Conservation (phyloP, 2,797 vertebrate genomes). For the Salmo trutta region DNA sequence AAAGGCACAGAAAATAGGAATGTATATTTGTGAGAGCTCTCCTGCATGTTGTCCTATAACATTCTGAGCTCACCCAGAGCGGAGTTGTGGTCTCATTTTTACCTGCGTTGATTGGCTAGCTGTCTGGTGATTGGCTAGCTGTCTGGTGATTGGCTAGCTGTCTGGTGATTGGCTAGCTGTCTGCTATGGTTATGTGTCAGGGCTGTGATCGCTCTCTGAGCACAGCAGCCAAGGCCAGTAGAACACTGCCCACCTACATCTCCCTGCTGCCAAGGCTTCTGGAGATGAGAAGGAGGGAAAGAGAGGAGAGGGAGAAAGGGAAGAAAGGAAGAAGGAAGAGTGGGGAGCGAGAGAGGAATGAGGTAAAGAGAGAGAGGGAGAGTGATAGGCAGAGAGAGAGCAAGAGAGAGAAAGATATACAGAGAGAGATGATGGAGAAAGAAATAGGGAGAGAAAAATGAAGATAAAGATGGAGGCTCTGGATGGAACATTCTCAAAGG, state of each 20-base stretch:
- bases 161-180: constrained; percentile 5
- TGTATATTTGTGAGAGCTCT: background rate
- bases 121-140: constrained; percentile 2
- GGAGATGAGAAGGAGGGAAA: background rate
- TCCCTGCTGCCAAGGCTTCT: background rate
- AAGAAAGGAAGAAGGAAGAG: constrained; percentile 18
- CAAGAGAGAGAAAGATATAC: constrained; percentile 18
- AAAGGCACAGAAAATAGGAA: background rate
- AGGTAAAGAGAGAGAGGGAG: constrained; percentile 16
- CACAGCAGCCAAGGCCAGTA: constrained; percentile 11
- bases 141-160: background rate
- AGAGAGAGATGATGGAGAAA: constrained; percentile 1
- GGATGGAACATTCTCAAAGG: constrained; percentile 26
- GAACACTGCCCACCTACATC: background rate
- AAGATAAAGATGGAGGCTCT: constrained; percentile 7
- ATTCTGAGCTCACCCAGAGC: background rate
- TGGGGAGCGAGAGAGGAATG: constrained; percentile 13
- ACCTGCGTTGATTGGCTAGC: constrained; percentile 13
- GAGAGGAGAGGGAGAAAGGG: constrained; percentile 23
- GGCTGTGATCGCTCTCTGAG: background rate
- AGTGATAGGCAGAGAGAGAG: constrained; percentile 21
- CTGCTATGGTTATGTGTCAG: constrained; percentile 1
- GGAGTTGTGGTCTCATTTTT: constrained; percentile 14
- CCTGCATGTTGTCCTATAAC: background rate
- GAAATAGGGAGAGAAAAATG: constrained; percentile 25